These are phyloP conservation scores for Mechanitis messenoides DNA, from an alignment of 2,888 invertebrate species.

Conservation along the genomic window DNA sequence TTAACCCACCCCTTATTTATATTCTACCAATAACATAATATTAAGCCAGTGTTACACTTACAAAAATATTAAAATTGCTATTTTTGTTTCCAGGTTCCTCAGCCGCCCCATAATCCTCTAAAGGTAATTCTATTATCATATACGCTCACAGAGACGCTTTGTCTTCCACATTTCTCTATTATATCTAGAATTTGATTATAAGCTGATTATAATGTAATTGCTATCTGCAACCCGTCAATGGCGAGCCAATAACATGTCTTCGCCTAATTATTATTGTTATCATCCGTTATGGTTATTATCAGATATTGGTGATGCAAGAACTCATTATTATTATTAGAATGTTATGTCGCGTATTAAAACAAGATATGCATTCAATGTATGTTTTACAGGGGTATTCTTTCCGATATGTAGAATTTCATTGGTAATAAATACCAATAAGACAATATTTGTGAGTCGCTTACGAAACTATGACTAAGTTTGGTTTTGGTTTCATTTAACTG, in stretches of 20 bases:
- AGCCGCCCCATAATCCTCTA: neutral
- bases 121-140: slow-evolving; percentile 5
- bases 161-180: slow-evolving; percentile 7
- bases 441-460: too few species aligned
- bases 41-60: neutral
- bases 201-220: slow-evolving; percentile 7
- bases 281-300: slow-evolving; percentile 5
- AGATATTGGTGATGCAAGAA: neutral
- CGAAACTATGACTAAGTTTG: too few species aligned
- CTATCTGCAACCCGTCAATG: slow-evolving; percentile 1
- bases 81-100: neutral
- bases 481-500: too few species aligned
- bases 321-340: neutral
- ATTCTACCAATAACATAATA: too few species aligned
- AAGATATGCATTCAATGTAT: neutral
- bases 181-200: slow-evolving; percentile 4
- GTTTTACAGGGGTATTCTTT: neutral
- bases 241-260: slow-evolving; percentile 4
- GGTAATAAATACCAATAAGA: too few species aligned
- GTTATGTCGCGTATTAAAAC: neutral
- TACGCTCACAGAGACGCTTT: slow-evolving; percentile 1
- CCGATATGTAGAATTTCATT: too few species aligned
- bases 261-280: slow-evolving; percentile 3
- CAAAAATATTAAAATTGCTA: neutral
- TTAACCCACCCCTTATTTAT: too few species aligned